These are phyloP conservation scores for Venustaconcha ellipsiformis DNA, from an alignment of 1,140 invertebrate species.

Conservation along the genomic window DNA sequence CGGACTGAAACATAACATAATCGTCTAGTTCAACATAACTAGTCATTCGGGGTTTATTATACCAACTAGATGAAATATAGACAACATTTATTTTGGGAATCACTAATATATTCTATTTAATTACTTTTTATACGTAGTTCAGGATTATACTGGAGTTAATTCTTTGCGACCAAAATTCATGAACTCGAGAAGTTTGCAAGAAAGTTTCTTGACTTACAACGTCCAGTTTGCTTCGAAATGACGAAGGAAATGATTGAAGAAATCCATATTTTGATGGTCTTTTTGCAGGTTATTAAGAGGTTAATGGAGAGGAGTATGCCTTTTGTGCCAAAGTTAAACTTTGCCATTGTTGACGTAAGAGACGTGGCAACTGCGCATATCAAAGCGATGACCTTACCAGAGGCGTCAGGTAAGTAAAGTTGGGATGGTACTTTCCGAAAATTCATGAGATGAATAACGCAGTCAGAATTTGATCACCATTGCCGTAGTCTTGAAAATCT, in stretches of 20 bases:
- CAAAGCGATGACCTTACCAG: conserved; percentile 70
- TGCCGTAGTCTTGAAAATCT: no score
- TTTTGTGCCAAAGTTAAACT: conserved; percentile 70
- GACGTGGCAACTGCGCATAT: conserved; percentile 74
- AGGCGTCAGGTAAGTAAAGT: conserved; percentile 69
- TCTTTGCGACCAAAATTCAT: neutral
- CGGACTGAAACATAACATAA: no score
- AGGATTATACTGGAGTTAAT: no score
- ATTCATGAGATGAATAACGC: no score
- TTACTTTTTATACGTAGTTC: no score
- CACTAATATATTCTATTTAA: no score
- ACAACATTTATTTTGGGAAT: no score
- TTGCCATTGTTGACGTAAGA: conserved; percentile 72
- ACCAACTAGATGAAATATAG: no score
- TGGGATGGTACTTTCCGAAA: no score
- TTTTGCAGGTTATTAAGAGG: conserved; percentile 57
- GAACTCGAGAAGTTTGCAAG: neutral
- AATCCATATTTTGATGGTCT: conserved; percentile 1
- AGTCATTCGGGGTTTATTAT: no score
- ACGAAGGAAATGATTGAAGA: neutral
- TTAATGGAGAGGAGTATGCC: conserved; percentile 70
- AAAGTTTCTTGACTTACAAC: neutral
- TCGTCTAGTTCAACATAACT: no score
- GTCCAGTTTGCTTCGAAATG: neutral
- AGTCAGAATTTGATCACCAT: no score